These are phyloP conservation scores for Noctua janthe DNA, from an alignment of 2,888 invertebrate species.

Conservation along the genomic window DNA sequence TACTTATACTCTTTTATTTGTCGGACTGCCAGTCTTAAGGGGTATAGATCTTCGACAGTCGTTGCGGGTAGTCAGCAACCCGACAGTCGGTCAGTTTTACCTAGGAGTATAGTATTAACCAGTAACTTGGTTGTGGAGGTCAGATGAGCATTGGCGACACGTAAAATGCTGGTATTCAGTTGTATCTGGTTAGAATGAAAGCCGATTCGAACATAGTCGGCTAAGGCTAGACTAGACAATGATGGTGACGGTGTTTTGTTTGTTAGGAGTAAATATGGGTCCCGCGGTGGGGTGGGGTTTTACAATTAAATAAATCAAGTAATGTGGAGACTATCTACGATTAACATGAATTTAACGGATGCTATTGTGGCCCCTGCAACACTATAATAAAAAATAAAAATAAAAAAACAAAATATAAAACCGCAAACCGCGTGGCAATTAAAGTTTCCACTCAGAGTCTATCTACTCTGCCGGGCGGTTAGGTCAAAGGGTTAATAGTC, in stretches of 20 bases:
- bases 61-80: background rate
- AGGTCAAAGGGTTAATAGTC: conserved; percentile 70
- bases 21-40: background rate
- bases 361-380: background rate
- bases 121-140: no score
- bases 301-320: background rate
- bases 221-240: background rate
- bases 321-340: background rate
- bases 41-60: background rate
- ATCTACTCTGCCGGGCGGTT: conserved; percentile 54
- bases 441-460: conserved; percentile 61
- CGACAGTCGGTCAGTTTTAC: no score
- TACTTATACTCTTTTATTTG: background rate
- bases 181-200: background rate
- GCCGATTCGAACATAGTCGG: background rate
- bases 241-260: background rate
- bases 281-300: no score
- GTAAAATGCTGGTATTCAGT: background rate
- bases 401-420: conserved; percentile 14
- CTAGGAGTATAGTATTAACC: no score
- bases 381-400: background rate
- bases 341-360: background rate
- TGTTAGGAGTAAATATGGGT: background rate
- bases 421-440: conserved; percentile 52
- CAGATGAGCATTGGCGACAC: no score